These are phyloP conservation scores for Pollenia angustigena DNA, from an alignment of 2,888 invertebrate species.

Conservation along the genomic window DNA sequence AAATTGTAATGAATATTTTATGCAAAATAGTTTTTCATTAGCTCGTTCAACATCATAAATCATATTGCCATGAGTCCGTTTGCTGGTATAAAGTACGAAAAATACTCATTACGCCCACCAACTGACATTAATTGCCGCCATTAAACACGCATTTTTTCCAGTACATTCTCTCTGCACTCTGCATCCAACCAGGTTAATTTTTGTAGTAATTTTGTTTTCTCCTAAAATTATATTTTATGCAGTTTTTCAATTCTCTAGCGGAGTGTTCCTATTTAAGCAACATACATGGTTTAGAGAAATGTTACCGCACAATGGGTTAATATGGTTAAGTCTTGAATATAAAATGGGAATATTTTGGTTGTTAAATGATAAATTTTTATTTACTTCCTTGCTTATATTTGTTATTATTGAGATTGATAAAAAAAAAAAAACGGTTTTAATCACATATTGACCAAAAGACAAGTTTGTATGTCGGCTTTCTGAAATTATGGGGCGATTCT, in stretches of 20 bases:
- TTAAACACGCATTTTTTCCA: conserved; percentile 67
- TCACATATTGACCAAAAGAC: too few relatives aligned
- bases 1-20: conserved; percentile 66
- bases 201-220: conserved; percentile 36
- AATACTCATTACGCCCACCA: conserved; percentile 73
- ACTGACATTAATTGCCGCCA: conserved; percentile 73
- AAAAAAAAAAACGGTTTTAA: too few relatives aligned
- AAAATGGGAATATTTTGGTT: too few relatives aligned
- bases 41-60: conserved; percentile 67
- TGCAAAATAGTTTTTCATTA: conserved; percentile 66
- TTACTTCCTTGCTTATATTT: too few relatives aligned
- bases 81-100: conserved; percentile 8
- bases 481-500: too few relatives aligned
- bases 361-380: too few relatives aligned
- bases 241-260: conserved; percentile 59
- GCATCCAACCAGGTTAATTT: conserved; percentile 53
- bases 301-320: conserved; percentile 26
- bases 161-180: not conserved
- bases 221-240: conserved; percentile 40
- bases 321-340: too few relatives aligned
- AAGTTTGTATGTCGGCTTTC: too few relatives aligned
- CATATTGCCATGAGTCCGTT: conserved; percentile 66
- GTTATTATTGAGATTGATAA: too few relatives aligned
- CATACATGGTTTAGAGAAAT: conserved; percentile 43
- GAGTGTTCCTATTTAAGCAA: conserved; percentile 57